phyloP scores from a whole-genome alignment of 2,888 invertebrate genomes.

The Bembecia ichneumoniformis region DNA sequence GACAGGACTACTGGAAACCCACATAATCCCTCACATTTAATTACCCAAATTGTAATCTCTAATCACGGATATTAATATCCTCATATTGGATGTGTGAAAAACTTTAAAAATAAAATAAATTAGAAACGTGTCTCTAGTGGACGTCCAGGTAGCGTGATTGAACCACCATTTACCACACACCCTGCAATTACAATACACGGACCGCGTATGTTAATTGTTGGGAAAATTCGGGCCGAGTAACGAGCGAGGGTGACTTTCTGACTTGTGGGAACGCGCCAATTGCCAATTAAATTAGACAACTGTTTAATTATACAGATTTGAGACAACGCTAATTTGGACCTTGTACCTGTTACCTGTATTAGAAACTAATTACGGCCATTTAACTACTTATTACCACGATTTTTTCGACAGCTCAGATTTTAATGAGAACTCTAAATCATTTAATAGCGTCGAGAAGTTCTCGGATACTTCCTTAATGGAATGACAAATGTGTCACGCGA shows the following conservation, averaged over 20 bases:
- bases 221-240: slow-evolving; percentile 48
- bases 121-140: no score
- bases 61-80: no score
- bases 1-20: no score
- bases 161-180: slow-evolving; percentile 28
- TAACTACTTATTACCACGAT: slow-evolving; percentile 39
- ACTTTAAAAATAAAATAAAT: no score
- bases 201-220: slow-evolving; percentile 57
- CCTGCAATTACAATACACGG: slow-evolving; percentile 42
- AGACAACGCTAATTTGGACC: slow-evolving; percentile 32
- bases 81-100: no score
- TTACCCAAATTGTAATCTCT: no score
- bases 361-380: slow-evolving; percentile 40
- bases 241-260: slow-evolving; percentile 57
- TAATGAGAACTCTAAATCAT: slow-evolving; percentile 5
- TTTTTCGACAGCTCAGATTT: slow-evolving; percentile 16
- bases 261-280: slow-evolving; percentile 64
- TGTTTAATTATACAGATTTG: slow-evolving; percentile 58
- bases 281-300: slow-evolving; percentile 70
- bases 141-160: slow-evolving; percentile 31
- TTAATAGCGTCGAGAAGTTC: no score
- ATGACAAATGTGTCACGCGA: neutral
- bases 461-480: no score
- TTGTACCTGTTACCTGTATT: slow-evolving; percentile 26
- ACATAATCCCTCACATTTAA: no score